These are phyloP conservation scores for Barnardius zonarius DNA, from an alignment of 2,113 vertebrate genomes.

Conservation along the genomic window DNA sequence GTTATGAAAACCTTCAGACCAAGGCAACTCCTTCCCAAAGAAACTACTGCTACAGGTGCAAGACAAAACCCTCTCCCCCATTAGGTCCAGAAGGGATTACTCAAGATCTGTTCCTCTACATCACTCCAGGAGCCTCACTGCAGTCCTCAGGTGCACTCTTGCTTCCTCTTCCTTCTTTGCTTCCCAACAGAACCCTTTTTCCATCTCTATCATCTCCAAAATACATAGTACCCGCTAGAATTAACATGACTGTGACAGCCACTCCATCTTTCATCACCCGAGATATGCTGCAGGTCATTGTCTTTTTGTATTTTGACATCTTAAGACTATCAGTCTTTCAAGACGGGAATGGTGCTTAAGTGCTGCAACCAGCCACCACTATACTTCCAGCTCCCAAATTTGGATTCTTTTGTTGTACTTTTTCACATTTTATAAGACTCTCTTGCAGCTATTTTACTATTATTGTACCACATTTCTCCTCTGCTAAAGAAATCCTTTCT, in stretches of 20 bases:
- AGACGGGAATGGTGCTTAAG: neutral
- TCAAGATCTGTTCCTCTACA: neutral
- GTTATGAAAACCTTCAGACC: neutral
- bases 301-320: neutral
- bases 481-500: neutral
- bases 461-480: neutral
- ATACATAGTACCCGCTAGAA: rapidly evolving
- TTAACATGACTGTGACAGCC: neutral
- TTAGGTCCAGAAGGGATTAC: neutral
- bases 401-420: neutral
- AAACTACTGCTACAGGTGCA: neutral
- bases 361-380: neutral
- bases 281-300: neutral
- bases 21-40: neutral
- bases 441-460: neutral
- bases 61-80: neutral
- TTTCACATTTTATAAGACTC: neutral
- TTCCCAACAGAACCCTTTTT: neutral
- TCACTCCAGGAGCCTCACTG: neutral
- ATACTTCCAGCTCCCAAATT: neutral
- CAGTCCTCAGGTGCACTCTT: neutral
- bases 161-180: neutral
- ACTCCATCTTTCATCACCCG: neutral
- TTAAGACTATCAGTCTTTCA: neutral
- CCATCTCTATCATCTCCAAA: neutral